Evolutionary conservation across 2,797 vertebrate species (phyloP), one percentile per base, ranked within the genome.

Genomic region (Myripristis murdjan): DNA sequence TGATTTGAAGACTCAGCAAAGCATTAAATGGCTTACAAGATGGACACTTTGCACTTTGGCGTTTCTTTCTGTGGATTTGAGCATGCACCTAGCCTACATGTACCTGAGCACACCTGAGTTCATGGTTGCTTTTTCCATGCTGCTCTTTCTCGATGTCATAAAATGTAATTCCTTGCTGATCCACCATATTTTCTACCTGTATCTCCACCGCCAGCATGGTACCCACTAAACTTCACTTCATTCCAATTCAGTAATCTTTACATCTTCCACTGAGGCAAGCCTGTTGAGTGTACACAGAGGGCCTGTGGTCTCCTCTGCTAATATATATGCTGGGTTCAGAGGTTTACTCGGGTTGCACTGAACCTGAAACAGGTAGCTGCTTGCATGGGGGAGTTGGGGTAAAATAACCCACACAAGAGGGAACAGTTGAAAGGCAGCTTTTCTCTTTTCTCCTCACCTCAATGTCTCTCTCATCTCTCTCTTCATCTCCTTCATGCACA

Each of bases 391-490:
- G 39, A 73, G 60, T 31, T 28, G 12, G 18, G 10, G 20, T 20
- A 48, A 22, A 37, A 33, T 11, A 47, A 62, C 28, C 49, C 3
- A 9, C 6, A 8, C 6, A 16, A 43, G 49, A 64, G 9, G 15
- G 5, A 52, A 12, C 47, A 39, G 12, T 52, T 44, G 10, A 54
- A 55, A 48, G 26, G 54, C 16, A 39, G 53, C 22, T 70, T 71
- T 57, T 35, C 57, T 72, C 56, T 81, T 48, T 41, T 15, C 61
- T 48, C 72, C 37, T 73, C 41, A 56, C 33, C 56, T 79, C 47
- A 3, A 11, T 31, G 11, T 24, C 59, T 41, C 59, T 41, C 53
- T 54, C 61, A 26, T 56, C 26, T 59, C 47, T 57, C 43, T 54
- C n/a, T n/a, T 37, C 37, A 39, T 15, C 6, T 46, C 57, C 18